Base-by-base conservation (phyloP, 2,888 invertebrate species). In the Caenorhabditis angaria region DNA sequence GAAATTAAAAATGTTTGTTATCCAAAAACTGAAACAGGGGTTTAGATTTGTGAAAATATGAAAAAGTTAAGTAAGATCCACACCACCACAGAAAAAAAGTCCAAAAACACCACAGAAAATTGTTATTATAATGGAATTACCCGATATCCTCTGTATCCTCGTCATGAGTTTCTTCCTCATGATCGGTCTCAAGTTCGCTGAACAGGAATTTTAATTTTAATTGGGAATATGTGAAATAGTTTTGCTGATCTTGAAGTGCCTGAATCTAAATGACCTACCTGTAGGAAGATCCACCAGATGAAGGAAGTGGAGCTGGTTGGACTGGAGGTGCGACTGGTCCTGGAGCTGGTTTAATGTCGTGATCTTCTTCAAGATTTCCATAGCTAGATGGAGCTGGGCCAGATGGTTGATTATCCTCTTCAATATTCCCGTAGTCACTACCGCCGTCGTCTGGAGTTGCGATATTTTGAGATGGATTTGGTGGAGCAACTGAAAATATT, bases 261-360 rank as follows among this genome's bases (percentile, higher is more conserved):
- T 12, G 32, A 32, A 32, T 32, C 32, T 32, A 32, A 32, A 32
- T 32, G 12, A 32, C 32, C 12, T 32, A 41, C 41, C 41, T 41
- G 41, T 41, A 41, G 6, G 41, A 41, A 10, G 41, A 41, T 41
- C 41, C 51, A 22, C 4, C 6, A 6, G 51, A 24, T 10, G 20
- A n/a, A 22, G 65, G 65, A 25, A 28, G 55, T 32, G 65, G 60
- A 41, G 24, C 63, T 27, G 55, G 54, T 35, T 10, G 56, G 1
- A 6, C 27, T 54, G 54, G 54, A 18, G 50, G 22, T 24, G 63
- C 32, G 12, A 50, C 63, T 12, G 64, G 57, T 3, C 24, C 28
- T 27, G 50, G 22, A 22, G 28, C 63, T 50, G 56, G 56, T 22
- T 55, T 20, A 28, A 29, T 18, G 20, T 59, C 25, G 20, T 53